phyloP scores from a whole-genome alignment of 2,113 vertebrate species.

The Gallinago media region DNA sequence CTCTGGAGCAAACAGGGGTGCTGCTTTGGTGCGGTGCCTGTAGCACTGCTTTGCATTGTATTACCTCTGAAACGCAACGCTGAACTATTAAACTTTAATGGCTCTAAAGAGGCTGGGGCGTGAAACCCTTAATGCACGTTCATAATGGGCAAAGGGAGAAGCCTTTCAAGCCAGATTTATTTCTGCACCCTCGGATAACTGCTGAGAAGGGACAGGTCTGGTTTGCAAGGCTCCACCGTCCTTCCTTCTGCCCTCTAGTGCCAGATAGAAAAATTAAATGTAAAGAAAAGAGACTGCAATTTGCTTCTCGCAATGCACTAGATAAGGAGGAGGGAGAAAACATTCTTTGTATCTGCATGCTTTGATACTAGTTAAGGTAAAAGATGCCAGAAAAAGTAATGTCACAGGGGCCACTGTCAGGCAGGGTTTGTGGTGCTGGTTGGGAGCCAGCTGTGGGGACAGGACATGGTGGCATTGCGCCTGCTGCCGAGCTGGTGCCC shows the following conservation, averaged over 20 bases:
- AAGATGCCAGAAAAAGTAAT: neutral
- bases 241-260: conserved; percentile 56
- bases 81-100: conserved; percentile 23
- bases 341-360: rapidly evolving
- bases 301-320: neutral
- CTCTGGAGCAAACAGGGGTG: rapidly evolving
- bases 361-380: rapidly evolving
- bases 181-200: neutral
- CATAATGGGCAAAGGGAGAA: neutral
- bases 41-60: rapidly evolving
- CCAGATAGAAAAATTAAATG: neutral
- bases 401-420: neutral
- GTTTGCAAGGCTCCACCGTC: neutral
- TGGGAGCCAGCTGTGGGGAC: neutral
- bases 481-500: neutral
- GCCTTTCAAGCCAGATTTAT: neutral
- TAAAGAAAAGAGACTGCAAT: neutral
- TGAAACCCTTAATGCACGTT: neutral
- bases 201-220: neutral
- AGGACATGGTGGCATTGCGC: rapidly evolving
- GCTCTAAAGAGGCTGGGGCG: neutral
- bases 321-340: neutral
- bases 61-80: neutral
- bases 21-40: rapidly evolving
- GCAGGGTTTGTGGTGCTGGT: neutral